phyloP scores from a whole-genome alignment of 2,888 invertebrate species.

The Cephus rjabovi region DNA sequence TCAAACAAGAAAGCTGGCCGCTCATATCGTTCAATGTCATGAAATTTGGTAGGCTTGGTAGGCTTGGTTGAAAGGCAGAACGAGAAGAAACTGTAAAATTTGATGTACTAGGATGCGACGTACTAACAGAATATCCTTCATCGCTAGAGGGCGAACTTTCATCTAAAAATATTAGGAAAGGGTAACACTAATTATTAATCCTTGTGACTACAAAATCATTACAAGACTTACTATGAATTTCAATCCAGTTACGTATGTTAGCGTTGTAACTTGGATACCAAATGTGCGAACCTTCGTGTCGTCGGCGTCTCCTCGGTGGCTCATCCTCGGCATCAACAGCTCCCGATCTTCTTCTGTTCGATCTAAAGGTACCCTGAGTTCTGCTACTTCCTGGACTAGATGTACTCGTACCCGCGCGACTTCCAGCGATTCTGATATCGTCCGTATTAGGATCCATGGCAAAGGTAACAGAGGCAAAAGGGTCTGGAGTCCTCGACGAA shows the following conservation, averaged over 20 bases:
- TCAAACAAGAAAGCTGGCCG: background rate
- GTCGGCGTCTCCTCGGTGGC: conserved; percentile 32
- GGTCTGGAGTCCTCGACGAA: background rate
- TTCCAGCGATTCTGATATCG: background rate
- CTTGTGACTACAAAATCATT: background rate
- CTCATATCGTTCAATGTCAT: background rate
- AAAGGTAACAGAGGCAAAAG: background rate
- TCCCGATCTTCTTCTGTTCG: conserved; percentile 28
- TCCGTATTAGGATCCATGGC: background rate
- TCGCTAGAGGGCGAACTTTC: conserved; percentile 42
- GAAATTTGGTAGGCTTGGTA: conserved; percentile 38
- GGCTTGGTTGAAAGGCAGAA: conserved; percentile 61
- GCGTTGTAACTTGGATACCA: conserved; percentile 23
- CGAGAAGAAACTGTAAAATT: conserved; percentile 54
- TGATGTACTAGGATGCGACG: conserved; percentile 33
- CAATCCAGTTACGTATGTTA: conserved; percentile 25
- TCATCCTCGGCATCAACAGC: conserved; percentile 28
- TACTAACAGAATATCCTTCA: conserved; percentile 36
- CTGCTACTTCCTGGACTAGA: conserved; percentile 13
- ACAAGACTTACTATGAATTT: conserved; percentile 19
- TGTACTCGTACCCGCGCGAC: conserved; percentile 3
- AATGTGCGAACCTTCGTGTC: conserved; percentile 23
- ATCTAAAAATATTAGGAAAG: background rate
- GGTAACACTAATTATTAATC: background rate
- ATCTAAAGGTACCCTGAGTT: conserved; percentile 15